Percentiles rank a stretch among this genome's conserved stretches.
phyloP scores from a whole-genome alignment of 2,797 vertebrate species.

The Coranthus polyacanthus region DNA sequence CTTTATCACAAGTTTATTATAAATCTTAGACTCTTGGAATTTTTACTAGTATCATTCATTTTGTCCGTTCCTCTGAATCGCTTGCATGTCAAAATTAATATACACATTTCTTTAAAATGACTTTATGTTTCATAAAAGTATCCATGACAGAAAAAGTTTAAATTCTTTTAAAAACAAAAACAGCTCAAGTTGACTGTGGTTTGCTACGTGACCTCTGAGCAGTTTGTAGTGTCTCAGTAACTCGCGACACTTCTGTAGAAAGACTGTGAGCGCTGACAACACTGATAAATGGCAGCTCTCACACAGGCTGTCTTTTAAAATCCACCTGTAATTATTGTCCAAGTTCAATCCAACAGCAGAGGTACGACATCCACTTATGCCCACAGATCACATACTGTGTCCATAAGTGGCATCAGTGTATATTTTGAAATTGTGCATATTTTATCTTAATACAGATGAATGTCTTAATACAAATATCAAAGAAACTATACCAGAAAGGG shows the following conservation, averaged over 20 bases:
- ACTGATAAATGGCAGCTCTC: not conserved
- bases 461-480: no score
- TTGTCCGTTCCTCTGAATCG: not conserved
- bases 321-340: not conserved
- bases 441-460: no score
- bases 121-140: no score
- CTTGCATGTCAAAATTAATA: not conserved
- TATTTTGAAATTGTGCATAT: no score
- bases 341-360: conserved; percentile 6
- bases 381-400: conserved; percentile 4
- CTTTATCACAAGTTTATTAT: not conserved
- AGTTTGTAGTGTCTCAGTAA: no score
- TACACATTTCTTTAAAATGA: no score
- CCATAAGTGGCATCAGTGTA: no score
- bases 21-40: not conserved
- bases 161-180: no score
- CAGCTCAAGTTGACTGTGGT: not conserved
- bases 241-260: not conserved
- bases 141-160: no score
- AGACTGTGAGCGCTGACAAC: not conserved
- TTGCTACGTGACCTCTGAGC: no score
- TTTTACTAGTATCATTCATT: not conserved
- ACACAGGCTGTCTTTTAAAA: not conserved
- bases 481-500: no score
- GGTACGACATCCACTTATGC: not conserved